phyloP scores from a whole-genome alignment of 2,113 vertebrate genomes.

The Larimichthys crocea region DNA sequence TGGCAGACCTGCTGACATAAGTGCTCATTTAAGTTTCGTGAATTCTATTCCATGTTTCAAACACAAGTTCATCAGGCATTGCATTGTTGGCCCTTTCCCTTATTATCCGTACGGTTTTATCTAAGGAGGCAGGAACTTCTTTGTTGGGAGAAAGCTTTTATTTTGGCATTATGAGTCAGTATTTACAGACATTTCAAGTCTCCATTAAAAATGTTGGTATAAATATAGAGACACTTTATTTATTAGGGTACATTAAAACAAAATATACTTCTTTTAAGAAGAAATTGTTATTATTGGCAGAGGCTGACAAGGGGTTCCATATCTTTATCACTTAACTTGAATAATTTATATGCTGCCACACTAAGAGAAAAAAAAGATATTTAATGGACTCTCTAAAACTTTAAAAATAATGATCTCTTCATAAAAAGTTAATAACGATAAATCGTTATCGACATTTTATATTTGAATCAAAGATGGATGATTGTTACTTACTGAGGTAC shows the following conservation, averaged over 20 bases:
- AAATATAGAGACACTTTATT: background rate
- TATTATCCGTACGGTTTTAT: too few relatives aligned
- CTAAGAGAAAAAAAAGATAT: background rate
- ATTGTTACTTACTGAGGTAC: background rate
- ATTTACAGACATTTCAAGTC: too few relatives aligned
- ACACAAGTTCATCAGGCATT: too few relatives aligned
- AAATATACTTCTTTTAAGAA: background rate
- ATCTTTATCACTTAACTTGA: background rate
- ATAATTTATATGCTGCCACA: background rate
- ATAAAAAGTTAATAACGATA: background rate
- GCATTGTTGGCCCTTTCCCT: too few relatives aligned
- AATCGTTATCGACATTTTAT: background rate
- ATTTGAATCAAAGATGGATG: slow-evolving; percentile 5
- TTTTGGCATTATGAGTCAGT: too few relatives aligned
- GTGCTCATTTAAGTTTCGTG: too few relatives aligned
- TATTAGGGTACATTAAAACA: background rate
- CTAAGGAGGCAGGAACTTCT: too few relatives aligned
- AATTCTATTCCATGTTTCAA: too few relatives aligned
- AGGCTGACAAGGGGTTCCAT: background rate
- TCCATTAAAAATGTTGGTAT: too few relatives aligned
- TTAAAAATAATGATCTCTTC: background rate
- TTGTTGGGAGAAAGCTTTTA: too few relatives aligned
- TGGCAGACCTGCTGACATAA: too few relatives aligned
- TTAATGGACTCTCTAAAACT: background rate
- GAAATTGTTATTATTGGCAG: too few relatives aligned